phyloP scores from a whole-genome alignment of 2,113 vertebrate species.

The Todiramphus chloris region DNA sequence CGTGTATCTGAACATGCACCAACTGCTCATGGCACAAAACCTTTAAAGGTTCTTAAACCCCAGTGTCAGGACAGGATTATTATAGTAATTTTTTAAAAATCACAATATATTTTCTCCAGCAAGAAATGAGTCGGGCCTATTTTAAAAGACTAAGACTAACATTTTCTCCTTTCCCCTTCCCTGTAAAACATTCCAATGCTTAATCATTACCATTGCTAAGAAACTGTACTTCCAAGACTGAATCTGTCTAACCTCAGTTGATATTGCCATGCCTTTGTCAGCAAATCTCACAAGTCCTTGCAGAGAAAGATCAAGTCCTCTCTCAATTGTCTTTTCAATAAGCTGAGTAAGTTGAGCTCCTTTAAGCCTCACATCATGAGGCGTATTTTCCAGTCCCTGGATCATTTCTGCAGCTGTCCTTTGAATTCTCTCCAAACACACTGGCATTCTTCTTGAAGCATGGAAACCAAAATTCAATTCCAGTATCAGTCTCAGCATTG shows the following conservation, averaged over 20 bases:
- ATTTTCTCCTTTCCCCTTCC: not conserved
- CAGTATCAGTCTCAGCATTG: constrained; percentile 6
- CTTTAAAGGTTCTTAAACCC: not conserved
- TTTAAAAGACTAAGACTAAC: not conserved
- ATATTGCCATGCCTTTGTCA: constrained; percentile 37
- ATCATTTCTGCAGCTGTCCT: constrained; percentile 67
- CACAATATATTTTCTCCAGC: not conserved
- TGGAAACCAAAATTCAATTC: constrained; percentile 47
- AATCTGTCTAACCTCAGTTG: constrained; percentile 26
- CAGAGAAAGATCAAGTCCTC: constrained; percentile 38
- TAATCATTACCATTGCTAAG: not conserved
- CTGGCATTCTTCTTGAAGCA: constrained; percentile 50
- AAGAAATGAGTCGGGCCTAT: not conserved
- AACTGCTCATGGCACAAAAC: not conserved
- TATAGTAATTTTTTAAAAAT: not conserved
- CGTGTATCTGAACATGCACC: not conserved
- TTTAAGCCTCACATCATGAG: constrained; percentile 61
- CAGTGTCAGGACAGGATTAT: not conserved
- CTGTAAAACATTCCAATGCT: not conserved
- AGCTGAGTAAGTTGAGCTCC: constrained; percentile 58
- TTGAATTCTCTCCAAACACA: constrained; percentile 61
- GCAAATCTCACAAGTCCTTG: constrained; percentile 46
- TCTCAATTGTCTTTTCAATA: constrained; percentile 57
- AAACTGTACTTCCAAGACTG: not conserved
- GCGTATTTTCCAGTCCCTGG: constrained; percentile 61